Evolutionary conservation across 1,140 invertebrate species (phyloP).

Genomic region (Pararge aegeria): DNA sequence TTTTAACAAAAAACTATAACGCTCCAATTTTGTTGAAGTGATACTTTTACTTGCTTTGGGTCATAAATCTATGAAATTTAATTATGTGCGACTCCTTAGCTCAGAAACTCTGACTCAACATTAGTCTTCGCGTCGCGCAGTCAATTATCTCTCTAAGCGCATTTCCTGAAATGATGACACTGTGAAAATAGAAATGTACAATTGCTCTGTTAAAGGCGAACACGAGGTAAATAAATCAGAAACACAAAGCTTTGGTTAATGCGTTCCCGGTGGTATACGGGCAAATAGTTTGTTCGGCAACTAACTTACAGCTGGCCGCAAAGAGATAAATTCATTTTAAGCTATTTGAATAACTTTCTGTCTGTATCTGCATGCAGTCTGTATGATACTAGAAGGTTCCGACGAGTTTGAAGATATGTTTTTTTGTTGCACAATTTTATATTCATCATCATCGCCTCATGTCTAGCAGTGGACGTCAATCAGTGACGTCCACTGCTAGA

Average conservation of each 20-base stretch:
- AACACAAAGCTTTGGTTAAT: slow-evolving; percentile 38
- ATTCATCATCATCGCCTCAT: too few relatives aligned
- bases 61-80: too few relatives aligned
- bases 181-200: slow-evolving; percentile 34
- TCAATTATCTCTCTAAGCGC: background rate
- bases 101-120: too few relatives aligned
- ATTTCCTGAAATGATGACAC: slow-evolving; percentile 17
- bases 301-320: slow-evolving; percentile 4
- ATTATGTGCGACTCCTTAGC: too few relatives aligned
- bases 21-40: too few relatives aligned
- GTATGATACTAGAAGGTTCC: background rate
- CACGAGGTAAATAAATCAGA: slow-evolving; percentile 36
- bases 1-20: too few relatives aligned
- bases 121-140: background rate
- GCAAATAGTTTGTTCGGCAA: slow-evolving; percentile 16
- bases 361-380: background rate
- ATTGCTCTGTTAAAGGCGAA: slow-evolving; percentile 28
- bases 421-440: background rate
- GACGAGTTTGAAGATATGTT: background rate
- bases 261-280: slow-evolving; percentile 25
- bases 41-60: too few relatives aligned
- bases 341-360: slow-evolving; percentile 7
- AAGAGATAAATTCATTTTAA: slow-evolving; percentile 10
- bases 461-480: too few relatives aligned
- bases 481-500: too few relatives aligned